Evolutionary conservation across 2,888 invertebrate genomes (phyloP).

Genomic region (Xestia rhomboidea): DNA sequence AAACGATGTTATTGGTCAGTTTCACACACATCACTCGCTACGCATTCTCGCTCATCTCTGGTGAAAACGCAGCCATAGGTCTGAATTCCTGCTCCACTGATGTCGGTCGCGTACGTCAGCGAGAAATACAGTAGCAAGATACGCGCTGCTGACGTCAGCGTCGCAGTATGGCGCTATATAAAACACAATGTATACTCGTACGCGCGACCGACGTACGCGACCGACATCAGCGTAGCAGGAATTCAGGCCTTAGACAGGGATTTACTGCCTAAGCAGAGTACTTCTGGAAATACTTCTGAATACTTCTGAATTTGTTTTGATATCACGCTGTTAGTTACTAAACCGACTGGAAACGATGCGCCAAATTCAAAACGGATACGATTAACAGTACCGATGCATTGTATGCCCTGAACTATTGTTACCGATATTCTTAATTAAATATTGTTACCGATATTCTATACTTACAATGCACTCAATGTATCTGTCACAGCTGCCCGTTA

Average conservation of each 20-base stretch:
- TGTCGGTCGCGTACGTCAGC: too few species aligned
- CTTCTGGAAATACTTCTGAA: background rate
- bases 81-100: too few species aligned
- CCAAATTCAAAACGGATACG: background rate
- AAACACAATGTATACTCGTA: too few species aligned
- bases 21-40: too few species aligned
- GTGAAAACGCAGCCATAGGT: too few species aligned
- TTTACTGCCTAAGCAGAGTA: background rate
- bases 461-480: constrained; percentile 93
- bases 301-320: background rate
- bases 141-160: too few species aligned
- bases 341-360: background rate
- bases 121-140: too few species aligned
- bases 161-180: too few species aligned
- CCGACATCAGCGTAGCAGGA: too few species aligned
- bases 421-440: background rate
- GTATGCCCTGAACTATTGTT: background rate
- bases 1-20: too few species aligned
- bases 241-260: background rate
- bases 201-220: too few species aligned
- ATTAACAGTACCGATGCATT: background rate
- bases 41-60: too few species aligned
- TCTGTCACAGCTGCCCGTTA: constrained; percentile 93
- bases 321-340: background rate
- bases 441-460: constrained; percentile 27